Percentiles rank a stretch among this genome's conserved stretches.
Conservation (phyloP, 2,113 vertebrate species). For the Marmota monax region DNA sequence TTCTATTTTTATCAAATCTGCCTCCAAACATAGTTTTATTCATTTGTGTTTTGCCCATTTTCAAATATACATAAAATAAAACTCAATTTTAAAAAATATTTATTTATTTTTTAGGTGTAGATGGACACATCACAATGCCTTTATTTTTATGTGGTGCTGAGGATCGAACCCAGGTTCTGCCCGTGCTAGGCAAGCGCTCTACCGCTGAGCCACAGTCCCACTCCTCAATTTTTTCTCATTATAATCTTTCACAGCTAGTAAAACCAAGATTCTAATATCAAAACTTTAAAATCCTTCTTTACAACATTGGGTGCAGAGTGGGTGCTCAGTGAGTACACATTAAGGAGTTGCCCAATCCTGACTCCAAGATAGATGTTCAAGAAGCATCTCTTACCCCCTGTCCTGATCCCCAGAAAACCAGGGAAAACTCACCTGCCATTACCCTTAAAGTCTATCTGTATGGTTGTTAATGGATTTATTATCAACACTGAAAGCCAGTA, state of each 20-base stretch:
- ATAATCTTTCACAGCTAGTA: neutral
- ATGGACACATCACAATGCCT: too few relatives aligned
- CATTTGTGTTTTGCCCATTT: neutral
- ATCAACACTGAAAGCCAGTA: slow-evolving; percentile 1
- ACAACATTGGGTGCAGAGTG: neutral
- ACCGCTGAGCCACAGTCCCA: too few relatives aligned
- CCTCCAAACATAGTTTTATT: neutral
- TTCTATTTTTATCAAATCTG: neutral
- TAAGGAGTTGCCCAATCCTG: neutral
- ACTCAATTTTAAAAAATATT: neutral
- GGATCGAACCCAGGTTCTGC: too few relatives aligned
- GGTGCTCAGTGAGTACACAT: neutral
- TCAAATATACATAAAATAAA: slow-evolving; percentile 39
- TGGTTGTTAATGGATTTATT: neutral
- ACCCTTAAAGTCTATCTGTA: neutral
- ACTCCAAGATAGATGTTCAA: neutral
- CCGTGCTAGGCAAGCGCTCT: too few relatives aligned
- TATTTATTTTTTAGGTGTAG: too few relatives aligned
- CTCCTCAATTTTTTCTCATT: neutral
- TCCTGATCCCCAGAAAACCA: neutral
- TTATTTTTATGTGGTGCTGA: too few relatives aligned
- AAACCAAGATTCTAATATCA: neutral
- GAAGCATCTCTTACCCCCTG: neutral
- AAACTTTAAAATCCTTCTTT: slow-evolving; percentile 9
- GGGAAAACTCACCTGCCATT: neutral